Conservation (phyloP, 2,888 invertebrate genomes). For the Cheilosia variabilis region DNA sequence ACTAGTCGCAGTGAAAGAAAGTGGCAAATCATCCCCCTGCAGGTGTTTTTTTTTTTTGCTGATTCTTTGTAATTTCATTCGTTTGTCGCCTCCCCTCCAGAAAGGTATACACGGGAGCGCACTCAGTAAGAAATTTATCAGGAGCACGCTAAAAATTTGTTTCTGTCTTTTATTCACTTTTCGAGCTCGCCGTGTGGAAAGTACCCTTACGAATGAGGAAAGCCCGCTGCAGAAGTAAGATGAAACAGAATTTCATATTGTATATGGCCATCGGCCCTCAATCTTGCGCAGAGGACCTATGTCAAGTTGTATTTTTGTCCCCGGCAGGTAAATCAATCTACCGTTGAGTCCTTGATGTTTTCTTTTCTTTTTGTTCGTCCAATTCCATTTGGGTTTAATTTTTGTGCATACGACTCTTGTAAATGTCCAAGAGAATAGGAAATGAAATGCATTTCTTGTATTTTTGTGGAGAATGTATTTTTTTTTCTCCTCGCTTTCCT, state of each 20-base stretch:
- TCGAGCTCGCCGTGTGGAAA: background rate
- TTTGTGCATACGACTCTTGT: constrained; percentile 35
- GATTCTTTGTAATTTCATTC: constrained; percentile 16
- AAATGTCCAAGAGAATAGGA: constrained; percentile 31
- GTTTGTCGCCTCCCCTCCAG: background rate
- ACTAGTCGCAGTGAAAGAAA: background rate
- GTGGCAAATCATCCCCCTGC: background rate
- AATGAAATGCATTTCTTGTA: constrained; percentile 51
- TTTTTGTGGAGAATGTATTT: constrained; percentile 13
- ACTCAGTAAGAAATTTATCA: constrained; percentile 6
- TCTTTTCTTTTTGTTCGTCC: constrained; percentile 1
- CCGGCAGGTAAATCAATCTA: constrained; percentile 49
- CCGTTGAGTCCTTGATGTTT: background rate
- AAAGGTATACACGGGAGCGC: background rate
- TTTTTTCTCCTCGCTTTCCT: constrained; percentile 7
- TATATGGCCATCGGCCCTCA: constrained; percentile 1
- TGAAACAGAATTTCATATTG: background rate
- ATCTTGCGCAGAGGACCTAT: background rate
- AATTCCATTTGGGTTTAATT: constrained; percentile 22
- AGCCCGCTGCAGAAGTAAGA: constrained; percentile 1
- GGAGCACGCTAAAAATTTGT: constrained; percentile 44
- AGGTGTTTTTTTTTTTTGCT: constrained; percentile 25
- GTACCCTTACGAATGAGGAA: constrained; percentile 30
- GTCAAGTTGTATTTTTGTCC: constrained; percentile 27
- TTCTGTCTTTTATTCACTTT: constrained; percentile 13